Conservation (phyloP, 2,113 vertebrate genomes). For the Siniperca knerii region DNA sequence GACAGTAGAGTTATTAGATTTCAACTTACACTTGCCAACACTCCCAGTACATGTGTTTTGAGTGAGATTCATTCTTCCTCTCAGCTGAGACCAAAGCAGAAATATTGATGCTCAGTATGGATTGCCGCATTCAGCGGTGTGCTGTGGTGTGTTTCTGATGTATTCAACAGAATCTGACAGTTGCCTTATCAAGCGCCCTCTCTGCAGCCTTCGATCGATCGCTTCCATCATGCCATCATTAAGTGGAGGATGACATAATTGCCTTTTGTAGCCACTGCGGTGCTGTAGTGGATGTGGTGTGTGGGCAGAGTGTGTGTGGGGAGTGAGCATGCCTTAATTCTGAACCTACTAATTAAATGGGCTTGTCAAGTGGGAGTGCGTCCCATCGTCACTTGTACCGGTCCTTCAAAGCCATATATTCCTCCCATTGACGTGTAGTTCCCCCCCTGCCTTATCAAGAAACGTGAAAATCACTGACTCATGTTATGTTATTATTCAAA, state of each 20-base stretch:
- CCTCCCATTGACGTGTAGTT: conserved; percentile 1
- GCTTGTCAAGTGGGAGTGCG: conserved; percentile 58
- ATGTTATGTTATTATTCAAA: conserved; percentile 50
- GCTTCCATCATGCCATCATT: conserved; percentile 73
- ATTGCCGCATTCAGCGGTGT: conserved; percentile 46
- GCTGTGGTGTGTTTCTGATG: conserved; percentile 63
- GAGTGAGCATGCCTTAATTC: conserved; percentile 51
- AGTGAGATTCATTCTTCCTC: conserved; percentile 55
- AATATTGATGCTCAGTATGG: conserved; percentile 64
- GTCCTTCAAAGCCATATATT: conserved; percentile 53
- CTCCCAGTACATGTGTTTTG: conserved; percentile 56
- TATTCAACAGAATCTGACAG: conserved; percentile 69
- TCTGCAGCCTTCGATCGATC: conserved; percentile 66
- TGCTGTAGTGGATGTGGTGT: conserved; percentile 40
- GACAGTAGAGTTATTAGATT: conserved; percentile 58
- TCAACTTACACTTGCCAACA: conserved; percentile 21
- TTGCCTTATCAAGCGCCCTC: conserved; percentile 57
- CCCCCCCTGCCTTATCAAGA: background rate
- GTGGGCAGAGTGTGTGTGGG: conserved; percentile 15
- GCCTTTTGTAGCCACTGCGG: conserved; percentile 62
- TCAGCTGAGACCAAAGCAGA: conserved; percentile 60
- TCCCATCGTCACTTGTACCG: conserved; percentile 23
- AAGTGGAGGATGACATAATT: conserved; percentile 72
- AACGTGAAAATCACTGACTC: conserved; percentile 59
- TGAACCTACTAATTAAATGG: conserved; percentile 74